Percentiles rank a stretch among this genome's conserved stretches.
Evolutionary conservation across 2,113 vertebrate species (phyloP).

Genomic region (Danionella cerebrum): DNA sequence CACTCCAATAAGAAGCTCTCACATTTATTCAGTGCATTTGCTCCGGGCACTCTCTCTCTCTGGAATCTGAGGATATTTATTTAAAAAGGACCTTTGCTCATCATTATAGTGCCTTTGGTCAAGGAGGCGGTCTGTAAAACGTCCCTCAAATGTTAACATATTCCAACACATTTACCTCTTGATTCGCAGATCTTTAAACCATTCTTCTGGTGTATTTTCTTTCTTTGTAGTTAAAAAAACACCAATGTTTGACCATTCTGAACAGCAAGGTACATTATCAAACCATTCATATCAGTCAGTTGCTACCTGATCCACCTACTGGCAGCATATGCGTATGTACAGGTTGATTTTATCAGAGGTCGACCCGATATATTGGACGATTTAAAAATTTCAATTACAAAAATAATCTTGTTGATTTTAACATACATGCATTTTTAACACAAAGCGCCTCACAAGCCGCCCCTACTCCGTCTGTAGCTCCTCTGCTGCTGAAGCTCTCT

Average conservation of each 20-base stretch:
- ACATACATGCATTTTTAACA: too few relatives aligned
- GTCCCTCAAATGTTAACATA: constrained; percentile 8
- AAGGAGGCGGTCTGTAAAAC: constrained; percentile 1
- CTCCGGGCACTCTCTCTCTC: constrained; percentile 51
- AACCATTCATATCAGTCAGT: too few relatives aligned
- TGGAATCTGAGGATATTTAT: constrained; percentile 63
- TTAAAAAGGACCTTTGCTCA: constrained; percentile 57
- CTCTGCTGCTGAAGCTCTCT: too few relatives aligned
- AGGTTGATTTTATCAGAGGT: too few relatives aligned
- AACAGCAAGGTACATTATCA: too few relatives aligned
- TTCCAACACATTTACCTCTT: background rate
- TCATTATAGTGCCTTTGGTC: constrained; percentile 34
- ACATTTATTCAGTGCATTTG: constrained; percentile 64
- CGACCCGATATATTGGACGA: too few relatives aligned
- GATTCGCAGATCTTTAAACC: background rate
- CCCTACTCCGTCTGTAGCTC: too few relatives aligned
- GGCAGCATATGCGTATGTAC: too few relatives aligned
- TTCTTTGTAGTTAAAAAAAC: background rate
- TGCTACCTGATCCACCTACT: too few relatives aligned
- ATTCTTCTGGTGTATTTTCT: background rate
- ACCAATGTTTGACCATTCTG: background rate
- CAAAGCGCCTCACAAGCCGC: too few relatives aligned
- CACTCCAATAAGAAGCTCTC: constrained; percentile 70
- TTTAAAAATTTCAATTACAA: too few relatives aligned
- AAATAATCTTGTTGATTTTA: too few relatives aligned